Base-by-base conservation (phyloP, 2,888 invertebrate genomes). In the Taphrorychus bicolor region DNA sequence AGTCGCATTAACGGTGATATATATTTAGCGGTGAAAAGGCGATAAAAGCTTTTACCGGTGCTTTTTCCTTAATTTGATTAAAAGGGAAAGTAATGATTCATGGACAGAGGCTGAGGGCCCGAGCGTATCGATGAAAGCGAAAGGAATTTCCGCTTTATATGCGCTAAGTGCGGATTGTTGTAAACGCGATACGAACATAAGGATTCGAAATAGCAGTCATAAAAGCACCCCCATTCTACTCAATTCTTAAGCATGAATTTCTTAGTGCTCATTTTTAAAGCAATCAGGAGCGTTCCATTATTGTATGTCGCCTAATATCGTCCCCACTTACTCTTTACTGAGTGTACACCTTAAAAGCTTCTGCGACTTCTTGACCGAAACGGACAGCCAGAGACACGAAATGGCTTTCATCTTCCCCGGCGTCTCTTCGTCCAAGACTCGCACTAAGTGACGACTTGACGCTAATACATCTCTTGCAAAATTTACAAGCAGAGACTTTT, bases 361-460 rank as follows among this genome's bases (percentile, higher is more conserved):
- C 82, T 79, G 81, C 82, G 83, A 82, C 83, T 82, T 82, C 83
- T 83, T 83, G 83, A 83, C 82, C 83, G 81, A 82, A 79, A 79
- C 82, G 82, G 82, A 82, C 82, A 81, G 79, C 80, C 78, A 75
- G 79, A 80, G 81, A 83, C 83, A 83, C 77, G 83, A 76, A 83
- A 83, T 80, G 78, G 83, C 83, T 83, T 83, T 83, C 82, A 82
- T 80, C 80, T 78, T 76, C 74, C 73, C 73, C 67, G 70, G 66
- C 23, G 52, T 9, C 63, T 73, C 75, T 76, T 71, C 72, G 71
- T 66, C 72, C 32, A 52, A 73, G 74, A 77, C 73, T 75, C 71
- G 68, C 71, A 67, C 22, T 75, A 76, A 76, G 75, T 76, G 76
- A 76, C 76, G 74, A 73, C 73, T 67, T 69, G 69, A 60, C 60